Evolutionary conservation across 2,888 invertebrate genomes (phyloP).

Genomic region (Bellardia bayeri): DNA sequence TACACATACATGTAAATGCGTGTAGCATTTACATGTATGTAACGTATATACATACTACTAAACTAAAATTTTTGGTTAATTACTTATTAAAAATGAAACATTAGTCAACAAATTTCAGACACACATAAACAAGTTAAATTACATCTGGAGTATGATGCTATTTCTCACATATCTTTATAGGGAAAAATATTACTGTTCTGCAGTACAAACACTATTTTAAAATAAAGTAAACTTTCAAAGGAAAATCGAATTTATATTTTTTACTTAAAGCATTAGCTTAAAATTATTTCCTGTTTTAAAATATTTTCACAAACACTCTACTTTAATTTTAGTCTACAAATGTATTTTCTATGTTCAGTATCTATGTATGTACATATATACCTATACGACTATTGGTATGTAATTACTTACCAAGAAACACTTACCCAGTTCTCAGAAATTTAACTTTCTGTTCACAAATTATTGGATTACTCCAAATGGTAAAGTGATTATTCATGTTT

Average conservation of each 20-base stretch:
- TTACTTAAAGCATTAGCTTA: not conserved
- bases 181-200: too few relatives aligned
- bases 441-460: constrained; percentile 12
- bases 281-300: not conserved
- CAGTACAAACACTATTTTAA: too few relatives aligned
- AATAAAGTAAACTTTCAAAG: too few relatives aligned
- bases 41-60: not conserved
- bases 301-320: not conserved
- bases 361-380: not conserved
- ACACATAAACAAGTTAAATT: not conserved
- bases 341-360: not conserved
- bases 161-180: too few relatives aligned
- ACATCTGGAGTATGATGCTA: too few relatives aligned
- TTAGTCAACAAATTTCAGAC: not conserved
- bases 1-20: not conserved
- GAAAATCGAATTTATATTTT: not conserved
- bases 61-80: not conserved
- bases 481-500: constrained; percentile 32
- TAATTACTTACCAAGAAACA: not conserved
- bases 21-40: too few relatives aligned
- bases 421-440: not conserved
- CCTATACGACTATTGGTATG: not conserved
- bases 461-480: not conserved
- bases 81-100: not conserved
- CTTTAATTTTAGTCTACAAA: not conserved